Percentiles rank a stretch among this genome's conserved stretches.
phyloP scores from a whole-genome alignment of 2,113 vertebrate species.

The Hymenochirus boettgeri region DNA sequence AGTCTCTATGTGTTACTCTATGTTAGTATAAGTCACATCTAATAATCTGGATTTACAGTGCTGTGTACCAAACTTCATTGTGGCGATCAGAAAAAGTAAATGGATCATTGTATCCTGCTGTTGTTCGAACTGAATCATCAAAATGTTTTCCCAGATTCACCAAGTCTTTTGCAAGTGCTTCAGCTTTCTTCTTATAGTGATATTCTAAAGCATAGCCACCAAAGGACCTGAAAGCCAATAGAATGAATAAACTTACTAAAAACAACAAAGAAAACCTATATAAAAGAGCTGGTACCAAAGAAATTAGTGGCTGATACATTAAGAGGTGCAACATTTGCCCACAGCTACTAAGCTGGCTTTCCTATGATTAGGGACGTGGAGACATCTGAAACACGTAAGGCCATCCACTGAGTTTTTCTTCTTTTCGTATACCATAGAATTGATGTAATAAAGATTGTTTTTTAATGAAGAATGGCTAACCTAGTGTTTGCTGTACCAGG shows the following conservation, averaged over 20 bases:
- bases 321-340: no score
- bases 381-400: no score
- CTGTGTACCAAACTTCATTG: conserved; percentile 41
- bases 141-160: conserved; percentile 33
- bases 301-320: no score
- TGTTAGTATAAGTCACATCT: neutral
- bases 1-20: neutral
- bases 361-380: no score
- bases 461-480: no score
- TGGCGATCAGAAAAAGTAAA: conserved; percentile 41
- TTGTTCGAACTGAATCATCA: neutral
- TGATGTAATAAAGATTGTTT: no score
- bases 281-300: no score
- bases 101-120: conserved; percentile 47
- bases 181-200: neutral
- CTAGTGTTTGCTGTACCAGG: no score
- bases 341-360: no score
- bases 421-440: no score
- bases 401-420: no score
- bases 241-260: no score
- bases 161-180: conserved; percentile 31
- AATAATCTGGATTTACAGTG: neutral
- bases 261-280: neutral
- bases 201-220: conserved; percentile 23
- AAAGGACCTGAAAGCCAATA: conserved; percentile 29